These are phyloP conservation scores for Zosterops hypoxanthus DNA, from an alignment of 2,113 vertebrate genomes.

Conservation along the genomic window DNA sequence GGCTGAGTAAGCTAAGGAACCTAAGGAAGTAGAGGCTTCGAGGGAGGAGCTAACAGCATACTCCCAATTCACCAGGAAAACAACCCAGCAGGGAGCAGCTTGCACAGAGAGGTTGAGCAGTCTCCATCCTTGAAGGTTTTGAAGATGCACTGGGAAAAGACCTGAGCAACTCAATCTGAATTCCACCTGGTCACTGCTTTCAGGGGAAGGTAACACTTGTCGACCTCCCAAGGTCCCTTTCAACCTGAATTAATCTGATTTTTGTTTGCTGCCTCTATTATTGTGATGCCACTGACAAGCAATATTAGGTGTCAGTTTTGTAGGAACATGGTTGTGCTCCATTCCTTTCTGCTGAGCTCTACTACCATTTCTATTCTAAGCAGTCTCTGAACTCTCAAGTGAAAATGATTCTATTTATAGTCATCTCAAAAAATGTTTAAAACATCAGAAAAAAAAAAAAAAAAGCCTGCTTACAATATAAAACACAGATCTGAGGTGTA, in stretches of 20 bases:
- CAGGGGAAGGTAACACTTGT: rapidly evolving
- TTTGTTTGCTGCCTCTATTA: neutral
- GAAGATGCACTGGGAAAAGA: neutral
- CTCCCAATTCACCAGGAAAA: rapidly evolving
- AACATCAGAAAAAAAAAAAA: conserved; percentile 8
- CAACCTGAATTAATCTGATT: neutral
- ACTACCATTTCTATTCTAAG: neutral
- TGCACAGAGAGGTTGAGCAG: neutral
- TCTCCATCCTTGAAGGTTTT: neutral
- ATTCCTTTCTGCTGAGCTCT: neutral
- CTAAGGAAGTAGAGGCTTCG: neutral
- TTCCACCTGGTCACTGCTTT: neutral
- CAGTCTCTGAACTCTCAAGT: neutral
- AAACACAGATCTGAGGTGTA: neutral
- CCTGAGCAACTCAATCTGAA: neutral
- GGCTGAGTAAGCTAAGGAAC: neutral
- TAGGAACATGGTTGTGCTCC: neutral
- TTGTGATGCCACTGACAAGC: neutral
- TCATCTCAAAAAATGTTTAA: neutral
- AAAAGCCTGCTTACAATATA: neutral
- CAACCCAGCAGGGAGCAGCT: neutral
- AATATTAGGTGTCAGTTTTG: neutral
- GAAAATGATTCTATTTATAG: conserved; percentile 26
- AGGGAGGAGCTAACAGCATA: neutral
- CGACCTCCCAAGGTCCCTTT: neutral